Evolutionary conservation across 2,113 vertebrate species (phyloP).

Genomic region (Carettochelys insculpta): DNA sequence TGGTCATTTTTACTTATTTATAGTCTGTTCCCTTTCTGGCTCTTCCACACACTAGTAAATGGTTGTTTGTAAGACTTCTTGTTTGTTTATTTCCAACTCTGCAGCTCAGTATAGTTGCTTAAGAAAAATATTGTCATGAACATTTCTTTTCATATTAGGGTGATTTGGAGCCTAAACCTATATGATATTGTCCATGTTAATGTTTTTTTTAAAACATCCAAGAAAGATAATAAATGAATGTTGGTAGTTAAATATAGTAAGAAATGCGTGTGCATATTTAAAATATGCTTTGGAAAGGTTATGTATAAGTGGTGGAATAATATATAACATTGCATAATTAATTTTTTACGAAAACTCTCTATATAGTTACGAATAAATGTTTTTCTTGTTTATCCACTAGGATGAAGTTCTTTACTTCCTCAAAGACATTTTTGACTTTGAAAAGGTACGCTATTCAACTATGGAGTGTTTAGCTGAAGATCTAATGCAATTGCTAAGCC

Average conservation of each 20-base stretch:
- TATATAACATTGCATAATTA: background rate
- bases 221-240: background rate
- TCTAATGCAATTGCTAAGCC: slow-evolving; percentile 84
- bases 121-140: background rate
- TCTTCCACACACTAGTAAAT: background rate
- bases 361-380: background rate
- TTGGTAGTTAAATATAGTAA: background rate
- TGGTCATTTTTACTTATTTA: background rate
- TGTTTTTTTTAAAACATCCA: background rate
- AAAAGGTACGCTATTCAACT: slow-evolving; percentile 91
- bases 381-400: slow-evolving; percentile 63
- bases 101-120: background rate
- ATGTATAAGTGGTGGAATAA: background rate
- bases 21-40: background rate
- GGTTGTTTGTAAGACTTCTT: background rate
- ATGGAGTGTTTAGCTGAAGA: slow-evolving; percentile 90
- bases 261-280: background rate
- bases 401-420: slow-evolving; percentile 94
- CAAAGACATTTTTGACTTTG: slow-evolving; percentile 96
- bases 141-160: background rate
- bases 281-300: background rate
- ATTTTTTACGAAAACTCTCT: background rate
- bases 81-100: background rate
- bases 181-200: background rate
- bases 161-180: background rate